These are phyloP conservation scores for Parazoanthus darwini DNA, from an alignment of 92 coral and sea anemone species.

Conservation along the genomic window DNA sequence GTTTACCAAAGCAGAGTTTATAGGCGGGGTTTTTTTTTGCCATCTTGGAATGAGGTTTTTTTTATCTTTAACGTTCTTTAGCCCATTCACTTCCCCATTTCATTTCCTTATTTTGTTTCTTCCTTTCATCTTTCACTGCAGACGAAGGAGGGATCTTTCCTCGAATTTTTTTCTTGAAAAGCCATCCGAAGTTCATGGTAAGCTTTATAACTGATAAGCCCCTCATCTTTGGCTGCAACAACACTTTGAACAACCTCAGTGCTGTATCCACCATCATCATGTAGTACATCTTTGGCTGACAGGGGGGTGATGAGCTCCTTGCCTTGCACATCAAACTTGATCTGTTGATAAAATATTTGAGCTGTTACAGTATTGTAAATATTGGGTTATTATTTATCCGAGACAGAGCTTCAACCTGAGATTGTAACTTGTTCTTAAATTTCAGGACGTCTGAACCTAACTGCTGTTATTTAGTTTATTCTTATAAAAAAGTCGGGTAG, in stretches of 20 bases:
- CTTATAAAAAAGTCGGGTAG: no score
- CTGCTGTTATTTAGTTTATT: no score
- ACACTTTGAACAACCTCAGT: constrained; percentile 36
- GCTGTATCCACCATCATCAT: constrained; percentile 17
- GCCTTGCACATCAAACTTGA: background rate
- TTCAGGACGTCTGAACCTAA: no score
- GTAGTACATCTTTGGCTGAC: background rate
- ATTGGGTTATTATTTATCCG: no score
- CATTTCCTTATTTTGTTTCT: constrained; percentile 27
- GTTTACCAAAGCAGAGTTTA: no score
- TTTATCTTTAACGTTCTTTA: no score
- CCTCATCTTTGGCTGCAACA: constrained; percentile 53
- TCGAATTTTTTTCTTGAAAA: constrained; percentile 25
- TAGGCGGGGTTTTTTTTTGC: no score
- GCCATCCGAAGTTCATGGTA: constrained; percentile 56
- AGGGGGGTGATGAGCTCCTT: constrained; percentile 38
- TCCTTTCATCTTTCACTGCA: constrained; percentile 33
- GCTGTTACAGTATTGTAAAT: no score
- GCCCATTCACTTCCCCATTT: background rate
- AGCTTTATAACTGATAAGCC: constrained; percentile 51
- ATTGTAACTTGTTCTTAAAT: no score
- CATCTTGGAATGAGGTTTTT: no score
- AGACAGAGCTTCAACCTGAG: no score
- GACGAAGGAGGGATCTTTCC: constrained; percentile 43
- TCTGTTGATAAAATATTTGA: background rate